Evolutionary conservation across 1,140 invertebrate species (phyloP), one percentile per base, ranked within the genome.

Genomic region (Epicauta chinensis): DNA sequence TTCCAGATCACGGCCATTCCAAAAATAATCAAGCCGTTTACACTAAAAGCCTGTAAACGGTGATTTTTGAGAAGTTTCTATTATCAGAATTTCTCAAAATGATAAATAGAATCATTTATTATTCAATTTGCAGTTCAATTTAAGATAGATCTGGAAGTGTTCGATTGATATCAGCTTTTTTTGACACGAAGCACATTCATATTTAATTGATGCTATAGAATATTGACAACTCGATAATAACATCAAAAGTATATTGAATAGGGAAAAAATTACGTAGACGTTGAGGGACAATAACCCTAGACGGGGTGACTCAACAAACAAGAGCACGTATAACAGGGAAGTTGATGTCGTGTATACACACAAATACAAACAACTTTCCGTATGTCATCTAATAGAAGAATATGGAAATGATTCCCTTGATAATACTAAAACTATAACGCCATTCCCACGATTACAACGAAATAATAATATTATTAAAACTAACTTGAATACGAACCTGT

Each of bases 171-270:
- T 23, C 23, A 1, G 1, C 4, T 23, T 23, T 23, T 23, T 23
- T 23, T 23, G 23, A 23, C 23, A 3, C 23, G 23, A 23, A 23
- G n/a, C 16, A 46, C 44, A 46, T 47, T 47, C 45, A 47, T 47
- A 47, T 47, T 47, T 37, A 47, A 47, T 47, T 47, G n/a, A 16
- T 10, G 13, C 13, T 37, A 38, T 37, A 30, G 34, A 47, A 38
- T 47, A 47, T 47, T 47, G 45, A 47, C 45, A 47, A 47, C 32
- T 38, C 45, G 45, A 47, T 47, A 47, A 47, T 47, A 47, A 38
- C 45, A 47, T 47, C 45, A 47, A 47, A n/a, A 47, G 32, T 37
- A 37, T 47, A 47, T 47, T 47, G 38, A 47, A 47, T 36, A 23
- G 34, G 45, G 45, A 37, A 47, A 47, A 7, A 23, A 23, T 5